Base-by-base conservation (phyloP, 30 jellyfish, hydroid and myxozoan species). In the Catostylus mosaicus region DNA sequence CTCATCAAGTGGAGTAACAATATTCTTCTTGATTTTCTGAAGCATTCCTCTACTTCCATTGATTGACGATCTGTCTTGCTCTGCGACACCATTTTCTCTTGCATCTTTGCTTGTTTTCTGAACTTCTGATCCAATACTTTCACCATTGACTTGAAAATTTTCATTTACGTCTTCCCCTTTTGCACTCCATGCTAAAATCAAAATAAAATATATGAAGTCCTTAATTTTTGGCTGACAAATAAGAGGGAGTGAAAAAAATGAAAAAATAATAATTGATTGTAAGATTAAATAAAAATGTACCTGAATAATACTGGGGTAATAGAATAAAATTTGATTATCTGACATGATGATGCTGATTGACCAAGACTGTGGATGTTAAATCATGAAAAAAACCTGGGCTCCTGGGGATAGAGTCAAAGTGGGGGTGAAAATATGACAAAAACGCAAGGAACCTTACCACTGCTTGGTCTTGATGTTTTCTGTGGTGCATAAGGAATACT, bases 31-130 rank as follows among this genome's bases (percentile, higher is more conserved):
- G 85, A 88, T 59, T 56, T 71, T 88, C 66, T 88, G 96, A n/a
- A 88, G 89, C 92, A 88, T 79, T n/a, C 91, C 88, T 68, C 91
- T 68, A 40, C 91, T 78, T 3, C 96, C 90, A 36, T 40, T 51
- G 30, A 81, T 32, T 24, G 91, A 81, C 7, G 91, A 12, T 33
- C 70, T 34, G 3, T 81, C 91, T 45, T 79, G 82, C 35, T 81
- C 78, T 1, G 66, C 69, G 3, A 43, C n/a, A 20, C 23, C 33
- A 22, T 38, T 37, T 20, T 81, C 78, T 18, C 38, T 52, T 26
- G 57, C 54, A 9, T 62, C 80, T 19, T 54, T 38, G 20, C 40
- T 51, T 75, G 57, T 34, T 10, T 30, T 75, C 27, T 12, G 35
- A 22, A 57, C 43, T 16, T 60, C 80, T 66, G 72, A 45, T 16